Base-by-base conservation (phyloP, 2,113 vertebrate species). In the Rhinichthys klamathensis region DNA sequence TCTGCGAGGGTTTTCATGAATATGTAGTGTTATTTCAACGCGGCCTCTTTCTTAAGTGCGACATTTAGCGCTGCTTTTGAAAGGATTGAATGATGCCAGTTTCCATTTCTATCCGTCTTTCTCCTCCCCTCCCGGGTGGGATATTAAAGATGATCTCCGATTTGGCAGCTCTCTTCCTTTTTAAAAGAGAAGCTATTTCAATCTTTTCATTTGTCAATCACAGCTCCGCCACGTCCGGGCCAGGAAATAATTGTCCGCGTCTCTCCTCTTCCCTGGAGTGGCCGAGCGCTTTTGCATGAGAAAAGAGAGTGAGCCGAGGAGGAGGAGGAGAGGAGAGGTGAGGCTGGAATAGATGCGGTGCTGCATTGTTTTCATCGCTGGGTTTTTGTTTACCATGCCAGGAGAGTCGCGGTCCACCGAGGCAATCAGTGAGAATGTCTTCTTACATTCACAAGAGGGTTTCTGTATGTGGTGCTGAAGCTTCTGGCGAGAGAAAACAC, bases 121-220 rank as follows among this genome's bases (percentile, higher is more conserved):
- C 83, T 91, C 86, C 84, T 87, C 89, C 89, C 85, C 88, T 93
- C 89, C 91, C 86, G 90, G 92, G 90, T 90, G 88, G 91, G 91
- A 93, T 94, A 93, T 91, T 90, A 88, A 83, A 92, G 89, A 93
- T 92, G 91, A 93, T 93, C 91, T 92, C 92, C 89, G 88, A 86
- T 77, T 74, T 61, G 61, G 69, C 82, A 63, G 30, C 69, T 58
- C 87, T 88, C 88, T 91, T 77, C 49, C 44, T 92, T 85, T 93
- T 90, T 89, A 90, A 92, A 87, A 93, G 89, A 88, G 91, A 91
- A 88, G 89, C 92, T 89, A 90, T 93, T 92, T 92, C 88, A 82
- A 86, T 90, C 85, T 89, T 93, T 92, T 94, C 92, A 92, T 93
- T 95, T 94, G 93, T 95, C 94, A 94, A 90, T 95, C 93, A 94